Conservation (phyloP, 2,797 vertebrate species). For the Sebastes nivosus region DNA sequence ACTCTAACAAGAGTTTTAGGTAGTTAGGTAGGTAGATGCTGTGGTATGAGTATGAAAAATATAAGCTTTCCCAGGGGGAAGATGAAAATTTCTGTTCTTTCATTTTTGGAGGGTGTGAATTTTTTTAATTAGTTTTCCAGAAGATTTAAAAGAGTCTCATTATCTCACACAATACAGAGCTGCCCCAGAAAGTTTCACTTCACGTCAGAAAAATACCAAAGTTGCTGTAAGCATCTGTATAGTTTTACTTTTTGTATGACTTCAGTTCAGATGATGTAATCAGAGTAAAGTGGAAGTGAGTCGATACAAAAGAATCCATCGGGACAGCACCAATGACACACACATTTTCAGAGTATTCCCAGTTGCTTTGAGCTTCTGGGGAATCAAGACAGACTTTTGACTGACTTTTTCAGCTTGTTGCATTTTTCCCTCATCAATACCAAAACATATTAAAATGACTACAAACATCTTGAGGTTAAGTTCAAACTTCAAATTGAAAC, state of each 20-base stretch:
- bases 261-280: neutral
- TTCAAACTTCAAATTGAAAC: neutral
- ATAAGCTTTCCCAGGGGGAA: neutral
- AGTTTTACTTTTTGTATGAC: neutral
- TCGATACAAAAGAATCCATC: accelerated
- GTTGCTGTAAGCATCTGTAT: neutral
- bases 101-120: neutral
- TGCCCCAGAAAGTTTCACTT: neutral
- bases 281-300: neutral
- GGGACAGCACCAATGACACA: neutral
- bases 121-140: neutral
- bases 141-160: neutral
- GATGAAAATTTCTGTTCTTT: neutral
- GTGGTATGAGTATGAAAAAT: too few relatives aligned
- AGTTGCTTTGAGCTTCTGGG: neutral
- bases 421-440: neutral
- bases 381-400: neutral
- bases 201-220: neutral
- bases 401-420: neutral
- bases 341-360: neutral
- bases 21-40: too few relatives aligned
- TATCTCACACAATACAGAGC: neutral
- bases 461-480: neutral
- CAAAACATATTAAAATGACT: neutral
- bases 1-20: neutral